Evolutionary conservation across 2,797 vertebrate species (phyloP), one percentile per base, ranked within the genome.

Genomic region (Galago senegalensis): DNA sequence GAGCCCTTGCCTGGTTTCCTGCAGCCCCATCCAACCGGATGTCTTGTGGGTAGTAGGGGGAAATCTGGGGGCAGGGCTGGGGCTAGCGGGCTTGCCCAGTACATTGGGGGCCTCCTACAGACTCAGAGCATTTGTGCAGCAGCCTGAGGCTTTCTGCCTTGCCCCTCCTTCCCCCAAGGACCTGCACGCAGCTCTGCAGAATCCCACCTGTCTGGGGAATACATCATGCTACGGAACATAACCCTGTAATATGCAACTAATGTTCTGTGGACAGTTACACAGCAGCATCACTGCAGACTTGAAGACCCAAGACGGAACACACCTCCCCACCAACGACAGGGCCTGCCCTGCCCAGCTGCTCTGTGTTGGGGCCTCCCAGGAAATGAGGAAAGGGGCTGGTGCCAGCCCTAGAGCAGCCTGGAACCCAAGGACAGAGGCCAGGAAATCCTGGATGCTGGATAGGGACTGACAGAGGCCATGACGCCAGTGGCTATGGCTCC

Each of bases 191-290:
- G 46, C 70, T 53, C 80, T 72, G 37, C 0, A 8, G 88, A 93
- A 75, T 67, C 27, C 25, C 7, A 0, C 4, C 63, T 6, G 3
- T 76, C 56, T 6, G 82, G 97, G 96, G 96, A 97, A 40, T n/a
- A 9, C 0, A 5, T 25, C 40, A 13, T 6, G 58, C 94, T 61
- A 92, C 5, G 7, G 92, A 85, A 88, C 94, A 63, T 95, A 97
- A 70, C 82, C 77, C 91, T 40, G 80, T 97, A 94, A 98, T 79
- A 85, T 94, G 96, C 67, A 88, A 4, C 95, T 97, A 95, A 97
- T 84, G 95, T 90, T 90, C 97, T 97, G 93, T 94, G 95, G 81
- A 96, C 61, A 94, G 86, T 96, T 96, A 93, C 89, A 61, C 67
- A 27, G 83, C 25, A 0, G 27, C 13, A 0, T 20, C 40, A 20